phyloP scores from a whole-genome alignment of 2,113 vertebrate genomes.

The Cottus gobio region DNA sequence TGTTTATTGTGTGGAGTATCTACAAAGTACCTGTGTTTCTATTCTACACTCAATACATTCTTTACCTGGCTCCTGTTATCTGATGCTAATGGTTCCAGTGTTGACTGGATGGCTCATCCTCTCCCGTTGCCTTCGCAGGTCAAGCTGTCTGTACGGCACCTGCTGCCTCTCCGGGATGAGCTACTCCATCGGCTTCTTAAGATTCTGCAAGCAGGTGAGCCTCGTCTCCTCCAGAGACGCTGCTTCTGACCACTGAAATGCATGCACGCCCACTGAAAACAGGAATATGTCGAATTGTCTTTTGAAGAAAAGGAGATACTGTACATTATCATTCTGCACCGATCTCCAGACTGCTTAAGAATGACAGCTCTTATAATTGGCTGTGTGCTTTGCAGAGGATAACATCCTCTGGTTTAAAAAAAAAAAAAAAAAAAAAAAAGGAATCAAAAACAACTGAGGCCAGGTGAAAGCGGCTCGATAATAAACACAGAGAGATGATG shows the following conservation, averaged over 20 bases:
- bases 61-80: neutral
- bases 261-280: conserved; percentile 5
- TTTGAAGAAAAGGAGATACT: neutral
- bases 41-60: neutral
- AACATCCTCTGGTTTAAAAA: conserved; percentile 51
- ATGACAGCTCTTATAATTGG: conserved; percentile 68
- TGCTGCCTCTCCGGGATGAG: conserved; percentile 92
- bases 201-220: conserved; percentile 97
- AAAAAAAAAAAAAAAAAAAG: conserved; percentile 17
- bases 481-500: conserved; percentile 73
- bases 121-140: conserved; percentile 77
- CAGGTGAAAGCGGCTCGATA: conserved; percentile 67
- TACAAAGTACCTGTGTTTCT: neutral
- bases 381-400: conserved; percentile 57
- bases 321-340: conserved; percentile 43
- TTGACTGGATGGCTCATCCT: neutral
- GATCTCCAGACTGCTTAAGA: conserved; percentile 51
- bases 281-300: neutral
- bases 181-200: conserved; percentile 96
- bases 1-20: neutral
- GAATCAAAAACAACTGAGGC: conserved; percentile 61
- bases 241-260: conserved; percentile 17
- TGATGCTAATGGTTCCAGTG: neutral
- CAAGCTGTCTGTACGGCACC: conserved; percentile 93
- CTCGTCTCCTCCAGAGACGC: conserved; percentile 3